Conservation (phyloP, 2,888 invertebrate genomes). For the Argyra leucocephala region DNA sequence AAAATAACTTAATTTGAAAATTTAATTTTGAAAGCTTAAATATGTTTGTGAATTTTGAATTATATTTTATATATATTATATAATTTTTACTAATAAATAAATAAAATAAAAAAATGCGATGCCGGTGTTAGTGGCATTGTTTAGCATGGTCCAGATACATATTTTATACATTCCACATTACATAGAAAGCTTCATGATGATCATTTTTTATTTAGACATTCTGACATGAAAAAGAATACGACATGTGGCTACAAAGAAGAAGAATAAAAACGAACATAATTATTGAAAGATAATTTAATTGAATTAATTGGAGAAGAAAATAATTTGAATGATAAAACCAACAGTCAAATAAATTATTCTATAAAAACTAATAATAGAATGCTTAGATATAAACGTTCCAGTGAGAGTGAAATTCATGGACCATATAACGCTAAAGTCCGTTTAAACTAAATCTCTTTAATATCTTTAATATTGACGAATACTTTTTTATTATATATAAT, state of each 20-base stretch:
- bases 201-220: conserved; percentile 41
- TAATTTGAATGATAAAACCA: neutral
- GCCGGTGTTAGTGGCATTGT: conserved; percentile 65
- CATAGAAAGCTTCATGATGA: conserved; percentile 37
- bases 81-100: no score
- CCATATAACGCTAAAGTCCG: conserved; percentile 86
- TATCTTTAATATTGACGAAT: no score
- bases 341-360: conserved; percentile 9
- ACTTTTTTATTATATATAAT: no score
- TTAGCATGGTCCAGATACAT: conserved; percentile 65
- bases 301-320: neutral
- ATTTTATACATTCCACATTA: conserved; percentile 52
- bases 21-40: no score
- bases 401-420: conserved; percentile 53
- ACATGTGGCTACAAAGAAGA: conserved; percentile 49
- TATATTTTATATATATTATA: no score
- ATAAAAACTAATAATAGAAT: conserved; percentile 44
- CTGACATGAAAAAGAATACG: conserved; percentile 47
- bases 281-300: neutral
- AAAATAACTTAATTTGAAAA: no score
- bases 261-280: conserved; percentile 25
- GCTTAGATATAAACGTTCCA: conserved; percentile 59
- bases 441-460: no score
- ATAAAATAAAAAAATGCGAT: no score
- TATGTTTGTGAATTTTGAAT: no score